phyloP scores from a whole-genome alignment of 2,888 invertebrate genomes.

The Macropis europaea region DNA sequence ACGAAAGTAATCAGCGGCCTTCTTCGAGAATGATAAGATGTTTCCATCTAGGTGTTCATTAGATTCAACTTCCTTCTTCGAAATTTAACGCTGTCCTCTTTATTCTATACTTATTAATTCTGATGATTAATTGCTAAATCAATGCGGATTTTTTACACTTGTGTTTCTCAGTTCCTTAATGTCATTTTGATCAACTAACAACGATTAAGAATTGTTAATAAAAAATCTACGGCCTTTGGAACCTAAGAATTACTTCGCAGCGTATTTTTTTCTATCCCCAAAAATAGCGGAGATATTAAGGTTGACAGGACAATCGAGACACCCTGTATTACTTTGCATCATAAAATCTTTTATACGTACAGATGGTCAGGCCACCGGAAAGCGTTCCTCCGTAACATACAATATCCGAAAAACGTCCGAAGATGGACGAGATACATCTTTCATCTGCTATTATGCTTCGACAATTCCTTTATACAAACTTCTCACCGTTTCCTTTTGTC shows the following conservation, averaged over 20 bases:
- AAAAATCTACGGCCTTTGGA: too few species aligned
- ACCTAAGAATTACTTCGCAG: too few species aligned
- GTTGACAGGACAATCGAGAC: too few species aligned
- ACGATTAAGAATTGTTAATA: too few species aligned
- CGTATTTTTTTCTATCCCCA: too few species aligned
- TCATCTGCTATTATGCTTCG: not conserved
- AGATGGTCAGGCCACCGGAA: too few species aligned
- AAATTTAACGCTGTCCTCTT: not conserved
- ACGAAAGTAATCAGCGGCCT: constrained; percentile 67
- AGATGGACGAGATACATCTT: not conserved
- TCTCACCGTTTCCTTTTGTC: constrained; percentile 1
- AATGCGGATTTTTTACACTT: too few species aligned
- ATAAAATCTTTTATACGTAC: too few species aligned
- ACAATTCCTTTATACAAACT: not conserved
- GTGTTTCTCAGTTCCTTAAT: too few species aligned
- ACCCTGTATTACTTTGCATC: too few species aligned
- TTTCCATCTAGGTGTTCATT: constrained; percentile 7
- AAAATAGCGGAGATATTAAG: too few species aligned
- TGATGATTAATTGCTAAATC: not conserved
- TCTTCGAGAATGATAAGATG: constrained; percentile 49
- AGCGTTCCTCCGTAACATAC: not conserved
- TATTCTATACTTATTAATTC: not conserved
- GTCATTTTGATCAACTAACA: too few species aligned
- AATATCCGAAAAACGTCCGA: not conserved
- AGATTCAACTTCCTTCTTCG: not conserved